Evolutionary conservation across 92 coral and sea anemone genomes (phyloP).

Genomic region (Porites divaricata): DNA sequence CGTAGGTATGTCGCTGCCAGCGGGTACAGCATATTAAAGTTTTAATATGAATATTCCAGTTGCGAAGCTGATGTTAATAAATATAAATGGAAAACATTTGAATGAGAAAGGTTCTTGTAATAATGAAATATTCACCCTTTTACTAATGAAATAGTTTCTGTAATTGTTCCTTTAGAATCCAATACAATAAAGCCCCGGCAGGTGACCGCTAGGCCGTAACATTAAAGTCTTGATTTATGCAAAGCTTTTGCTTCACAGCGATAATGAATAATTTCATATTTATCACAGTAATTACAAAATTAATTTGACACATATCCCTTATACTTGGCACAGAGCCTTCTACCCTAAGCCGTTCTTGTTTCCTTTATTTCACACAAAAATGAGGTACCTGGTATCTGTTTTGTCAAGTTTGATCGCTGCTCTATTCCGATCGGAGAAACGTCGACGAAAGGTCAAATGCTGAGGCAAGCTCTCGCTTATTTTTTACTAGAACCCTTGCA

Average conservation of each 20-base stretch:
- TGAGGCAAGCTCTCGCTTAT: background rate
- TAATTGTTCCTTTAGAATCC: slow-evolving; percentile 16
- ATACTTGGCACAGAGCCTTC: slow-evolving; percentile 8
- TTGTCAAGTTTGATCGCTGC: background rate
- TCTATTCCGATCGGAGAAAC: background rate
- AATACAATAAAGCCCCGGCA: slow-evolving; percentile 9
- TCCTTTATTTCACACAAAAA: background rate
- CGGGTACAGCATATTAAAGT: background rate
- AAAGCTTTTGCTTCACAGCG: slow-evolving; percentile 9
- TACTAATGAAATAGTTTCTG: slow-evolving; percentile 6
- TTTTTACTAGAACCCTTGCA: background rate
- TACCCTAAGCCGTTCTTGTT: background rate
- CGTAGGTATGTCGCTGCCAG: background rate
- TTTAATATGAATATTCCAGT: background rate
- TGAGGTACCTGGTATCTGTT: background rate
- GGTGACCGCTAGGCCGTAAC: slow-evolving; percentile 10
- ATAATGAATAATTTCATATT: slow-evolving; percentile 46
- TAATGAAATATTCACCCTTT: slow-evolving; percentile 14
- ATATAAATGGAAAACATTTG: background rate
- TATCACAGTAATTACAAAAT: slow-evolving; percentile 32
- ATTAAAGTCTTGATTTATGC: slow-evolving; percentile 34
- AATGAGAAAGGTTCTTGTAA: background rate
- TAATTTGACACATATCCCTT: slow-evolving; percentile 14
- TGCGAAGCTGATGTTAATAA: background rate
- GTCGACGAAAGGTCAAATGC: background rate